These are phyloP conservation scores for Corythoichthys intestinalis DNA, from an alignment of 2,113 vertebrate species.

Conservation along the genomic window DNA sequence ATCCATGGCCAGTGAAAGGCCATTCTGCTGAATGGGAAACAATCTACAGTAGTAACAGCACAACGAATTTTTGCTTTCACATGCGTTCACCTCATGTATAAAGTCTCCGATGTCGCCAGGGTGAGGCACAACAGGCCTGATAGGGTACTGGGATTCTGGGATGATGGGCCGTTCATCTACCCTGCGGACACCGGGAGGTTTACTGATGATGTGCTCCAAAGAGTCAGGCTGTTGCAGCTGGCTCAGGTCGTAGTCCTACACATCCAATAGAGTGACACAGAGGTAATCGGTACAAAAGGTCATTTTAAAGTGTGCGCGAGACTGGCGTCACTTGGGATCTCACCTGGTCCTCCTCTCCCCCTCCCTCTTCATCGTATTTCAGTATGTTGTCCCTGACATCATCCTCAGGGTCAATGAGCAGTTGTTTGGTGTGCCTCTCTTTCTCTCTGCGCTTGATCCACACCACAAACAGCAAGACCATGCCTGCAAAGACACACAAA, in stretches of 20 bases:
- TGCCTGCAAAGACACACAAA: conserved; percentile 68
- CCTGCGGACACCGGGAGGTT: conserved; percentile 84
- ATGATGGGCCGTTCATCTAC: conserved; percentile 93
- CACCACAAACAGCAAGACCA: conserved; percentile 89
- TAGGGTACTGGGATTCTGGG: conserved; percentile 91
- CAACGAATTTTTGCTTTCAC: background rate
- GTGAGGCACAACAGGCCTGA: conserved; percentile 88
- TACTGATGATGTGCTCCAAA: conserved; percentile 90
- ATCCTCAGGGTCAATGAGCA: conserved; percentile 94
- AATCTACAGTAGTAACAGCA: conserved; percentile 6
- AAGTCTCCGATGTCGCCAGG: conserved; percentile 97
- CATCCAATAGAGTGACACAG: conserved; percentile 10
- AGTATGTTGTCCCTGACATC: conserved; percentile 96
- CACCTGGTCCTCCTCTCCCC: conserved; percentile 96
- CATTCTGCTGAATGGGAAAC: conserved; percentile 4
- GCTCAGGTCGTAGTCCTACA: conserved; percentile 95
- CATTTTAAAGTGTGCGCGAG: background rate
- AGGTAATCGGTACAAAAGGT: conserved; percentile 1
- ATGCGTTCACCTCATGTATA: conserved; percentile 85
- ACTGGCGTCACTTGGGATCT: conserved; percentile 27
- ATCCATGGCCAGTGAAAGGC: conserved; percentile 27
- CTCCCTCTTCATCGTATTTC: conserved; percentile 94
- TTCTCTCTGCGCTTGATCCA: conserved; percentile 93
- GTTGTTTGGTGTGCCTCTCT: conserved; percentile 90
- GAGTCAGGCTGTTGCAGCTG: conserved; percentile 95